Evolutionary conservation across 2,888 invertebrate genomes (phyloP).

Genomic region (Polymixis flavicincta): DNA sequence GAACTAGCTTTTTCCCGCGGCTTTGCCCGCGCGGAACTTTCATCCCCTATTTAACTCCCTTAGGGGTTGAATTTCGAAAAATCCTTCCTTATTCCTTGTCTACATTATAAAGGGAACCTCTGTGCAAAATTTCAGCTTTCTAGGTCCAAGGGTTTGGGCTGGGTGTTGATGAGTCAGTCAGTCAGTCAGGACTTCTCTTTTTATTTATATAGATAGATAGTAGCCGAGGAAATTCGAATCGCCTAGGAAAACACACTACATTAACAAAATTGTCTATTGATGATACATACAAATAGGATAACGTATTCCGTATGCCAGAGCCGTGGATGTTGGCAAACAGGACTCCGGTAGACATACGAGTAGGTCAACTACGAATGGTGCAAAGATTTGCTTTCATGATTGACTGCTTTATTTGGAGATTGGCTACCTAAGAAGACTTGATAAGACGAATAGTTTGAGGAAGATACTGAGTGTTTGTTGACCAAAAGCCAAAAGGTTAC

Average conservation of each 20-base stretch:
- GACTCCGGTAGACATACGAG: slow-evolving; percentile 52
- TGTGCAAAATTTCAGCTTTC: too few species aligned
- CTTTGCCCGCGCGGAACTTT: too few species aligned
- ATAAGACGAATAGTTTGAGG: too few species aligned
- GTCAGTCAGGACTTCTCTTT: too few species aligned
- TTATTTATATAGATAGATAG: too few species aligned
- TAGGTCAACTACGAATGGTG: slow-evolving; percentile 46
- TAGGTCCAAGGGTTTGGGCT: too few species aligned
- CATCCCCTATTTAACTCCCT: too few species aligned
- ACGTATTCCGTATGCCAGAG: slow-evolving; percentile 61
- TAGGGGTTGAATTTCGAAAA: too few species aligned
- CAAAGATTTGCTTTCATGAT: slow-evolving; percentile 48
- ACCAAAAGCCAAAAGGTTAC: background rate
- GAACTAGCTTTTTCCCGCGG: too few species aligned
- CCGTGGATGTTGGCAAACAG: slow-evolving; percentile 53
- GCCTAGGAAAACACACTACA: background rate
- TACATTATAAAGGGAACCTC: too few species aligned
- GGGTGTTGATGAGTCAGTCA: too few species aligned
- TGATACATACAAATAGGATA: slow-evolving; percentile 47
- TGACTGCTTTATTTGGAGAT: slow-evolving; percentile 26
- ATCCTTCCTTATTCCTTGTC: too few species aligned
- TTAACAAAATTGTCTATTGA: slow-evolving; percentile 49
- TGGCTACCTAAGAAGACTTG: slow-evolving; percentile 22
- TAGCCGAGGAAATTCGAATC: background rate
- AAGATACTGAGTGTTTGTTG: background rate